phyloP scores from a whole-genome alignment of 2,888 invertebrate species.

The Lagria hirta region DNA sequence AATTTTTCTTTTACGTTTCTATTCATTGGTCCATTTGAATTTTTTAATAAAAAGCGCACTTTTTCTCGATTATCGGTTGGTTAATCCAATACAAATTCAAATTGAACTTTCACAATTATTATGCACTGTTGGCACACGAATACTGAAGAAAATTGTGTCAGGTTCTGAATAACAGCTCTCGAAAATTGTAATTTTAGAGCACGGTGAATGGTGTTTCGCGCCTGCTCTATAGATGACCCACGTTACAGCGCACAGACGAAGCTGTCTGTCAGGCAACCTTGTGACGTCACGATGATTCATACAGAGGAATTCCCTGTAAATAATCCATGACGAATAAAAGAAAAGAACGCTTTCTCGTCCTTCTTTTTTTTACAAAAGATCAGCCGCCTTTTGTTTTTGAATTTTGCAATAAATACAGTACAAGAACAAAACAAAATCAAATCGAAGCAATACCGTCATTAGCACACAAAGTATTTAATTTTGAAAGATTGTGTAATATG shows the following conservation, averaged over 20 bases:
- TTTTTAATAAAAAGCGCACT: slow-evolving; percentile 7
- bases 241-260: slow-evolving; percentile 5
- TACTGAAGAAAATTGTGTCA: slow-evolving; percentile 15
- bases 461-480: too few species aligned
- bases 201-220: slow-evolving; percentile 3
- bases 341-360: too few species aligned
- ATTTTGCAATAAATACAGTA: too few species aligned
- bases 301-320: slow-evolving; percentile 12
- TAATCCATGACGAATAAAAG: too few species aligned
- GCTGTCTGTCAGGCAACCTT: slow-evolving; percentile 4
- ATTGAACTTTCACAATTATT: slow-evolving; percentile 18
- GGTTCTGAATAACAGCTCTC: slow-evolving; percentile 9
- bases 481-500: too few species aligned
- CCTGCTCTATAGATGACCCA: slow-evolving; percentile 22
- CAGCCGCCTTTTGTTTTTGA: too few species aligned
- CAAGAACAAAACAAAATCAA: too few species aligned
- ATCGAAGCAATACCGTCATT: too few species aligned
- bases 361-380: too few species aligned
- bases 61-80: slow-evolving; percentile 2
- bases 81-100: not conserved
- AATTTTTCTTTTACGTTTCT: not conserved
- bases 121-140: slow-evolving; percentile 7
- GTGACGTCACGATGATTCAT: slow-evolving; percentile 20
- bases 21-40: not conserved
- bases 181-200: slow-evolving; percentile 18